phyloP scores from a whole-genome alignment of 2,113 vertebrate species.

The Hippocampus mohnikei region DNA sequence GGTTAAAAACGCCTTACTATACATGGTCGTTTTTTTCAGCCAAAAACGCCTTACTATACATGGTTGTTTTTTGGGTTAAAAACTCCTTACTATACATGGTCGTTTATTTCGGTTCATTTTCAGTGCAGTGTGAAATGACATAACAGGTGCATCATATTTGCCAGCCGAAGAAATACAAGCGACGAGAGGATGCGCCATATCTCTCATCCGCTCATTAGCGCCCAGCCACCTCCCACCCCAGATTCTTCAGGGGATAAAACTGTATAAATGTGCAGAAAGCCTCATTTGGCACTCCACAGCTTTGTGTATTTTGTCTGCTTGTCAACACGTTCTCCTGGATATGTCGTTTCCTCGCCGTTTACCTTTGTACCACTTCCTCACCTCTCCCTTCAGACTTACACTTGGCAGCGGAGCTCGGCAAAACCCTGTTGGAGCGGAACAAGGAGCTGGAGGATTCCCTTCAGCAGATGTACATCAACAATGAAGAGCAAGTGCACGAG shows the following conservation, averaged over 20 bases:
- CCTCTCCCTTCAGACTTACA: conserved; percentile 77
- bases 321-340: not conserved
- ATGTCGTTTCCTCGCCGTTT: not conserved
- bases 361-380: conserved; percentile 2
- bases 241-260: not conserved
- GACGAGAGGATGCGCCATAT: conserved; percentile 14
- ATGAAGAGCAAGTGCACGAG: conserved; percentile 94
- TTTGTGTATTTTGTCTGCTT: not conserved
- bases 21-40: not conserved
- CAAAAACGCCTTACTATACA: too few relatives aligned
- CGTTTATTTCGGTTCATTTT: not conserved
- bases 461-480: conserved; percentile 95
- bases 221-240: not conserved
- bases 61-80: too few relatives aligned
- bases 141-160: too few relatives aligned
- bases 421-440: conserved; percentile 94
- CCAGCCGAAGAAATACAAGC: conserved; percentile 15
- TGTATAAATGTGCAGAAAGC: not conserved
- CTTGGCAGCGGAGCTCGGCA: conserved; percentile 91
- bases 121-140: conserved; percentile 24
- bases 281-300: not conserved
- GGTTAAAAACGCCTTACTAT: too few relatives aligned
- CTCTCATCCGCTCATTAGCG: conserved; percentile 29
- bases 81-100: not conserved
- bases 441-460: conserved; percentile 95